Evolutionary conservation across 2,888 invertebrate genomes (phyloP), one percentile per base, ranked within the genome.

Genomic region (Lottia gigantea): DNA sequence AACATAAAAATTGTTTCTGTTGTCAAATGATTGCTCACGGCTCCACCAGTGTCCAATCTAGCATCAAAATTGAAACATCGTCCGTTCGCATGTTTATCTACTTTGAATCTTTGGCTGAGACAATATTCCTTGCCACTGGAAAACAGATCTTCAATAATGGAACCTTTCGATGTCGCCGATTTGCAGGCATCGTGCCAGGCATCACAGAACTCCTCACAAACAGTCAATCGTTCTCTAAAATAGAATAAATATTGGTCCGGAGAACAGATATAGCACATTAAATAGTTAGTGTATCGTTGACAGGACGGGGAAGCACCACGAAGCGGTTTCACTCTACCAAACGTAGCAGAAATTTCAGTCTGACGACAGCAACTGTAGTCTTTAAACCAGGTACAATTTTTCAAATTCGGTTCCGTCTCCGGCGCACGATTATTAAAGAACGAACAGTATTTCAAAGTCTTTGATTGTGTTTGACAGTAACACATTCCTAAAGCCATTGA

Each of bases 261-360:
- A 1, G 87, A 85, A 73, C 89, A 89, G 11, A 89, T 85, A 73
- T 89, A 89, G 72, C 88, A 89, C 88, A 89, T 89, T 31, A 89
- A 80, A 73, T 86, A 87, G 78, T 89, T 89, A 6, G 88, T 82
- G 74, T 87, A 88, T 66, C 80, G 78, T 71, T 88, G 88, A 68
- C 89, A 89, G 19, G 82, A 81, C 2, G 73, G 77, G 2, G 88
- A 87, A 12, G 89, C 87, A 1, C 89, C 89, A 40, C 87, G 82
- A 1, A 89, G 77, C 0, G 88, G 87, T 74, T 88, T 88, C 62
- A 89, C 87, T n/a, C 83, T 79, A 2, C 83, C 84, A 75, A 89
- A 89, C 11, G 86, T 86, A 19, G 86, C 87, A 67, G 86, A 86
- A 61, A 89, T 87, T 75, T 89, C 89, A 69, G 86, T 85, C 67